Evolutionary conservation across 2,113 vertebrate species (phyloP).

Genomic region (Dromiciops gliroides): DNA sequence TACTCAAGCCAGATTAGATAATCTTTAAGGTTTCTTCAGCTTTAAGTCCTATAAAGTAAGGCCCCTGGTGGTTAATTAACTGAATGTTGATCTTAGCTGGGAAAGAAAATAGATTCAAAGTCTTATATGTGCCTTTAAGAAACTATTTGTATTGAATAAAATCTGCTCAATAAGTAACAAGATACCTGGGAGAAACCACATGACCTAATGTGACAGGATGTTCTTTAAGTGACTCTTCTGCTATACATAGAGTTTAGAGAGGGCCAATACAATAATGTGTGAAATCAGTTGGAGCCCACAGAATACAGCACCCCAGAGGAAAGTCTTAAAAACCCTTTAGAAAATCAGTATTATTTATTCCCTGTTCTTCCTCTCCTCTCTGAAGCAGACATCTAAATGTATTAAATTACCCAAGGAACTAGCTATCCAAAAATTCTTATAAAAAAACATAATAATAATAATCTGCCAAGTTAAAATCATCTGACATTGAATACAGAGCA

Average conservation of each 20-base stretch:
- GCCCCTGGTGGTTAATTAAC: constrained; percentile 67
- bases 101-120: constrained; percentile 73
- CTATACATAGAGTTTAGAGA: constrained; percentile 57
- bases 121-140: constrained; percentile 61
- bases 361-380: neutral
- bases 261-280: constrained; percentile 57
- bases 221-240: constrained; percentile 70
- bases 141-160: constrained; percentile 61
- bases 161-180: constrained; percentile 54
- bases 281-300: constrained; percentile 45
- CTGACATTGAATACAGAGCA: neutral
- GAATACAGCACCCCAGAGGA: constrained; percentile 33
- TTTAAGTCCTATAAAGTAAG: neutral
- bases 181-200: constrained; percentile 74
- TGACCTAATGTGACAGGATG: constrained; percentile 62
- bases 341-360: constrained; percentile 10
- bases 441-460: neutral
- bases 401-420: neutral
- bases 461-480: neutral
- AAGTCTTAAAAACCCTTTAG: constrained; percentile 50
- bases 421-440: neutral
- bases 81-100: constrained; percentile 57
- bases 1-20: neutral
- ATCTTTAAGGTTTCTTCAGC: neutral
- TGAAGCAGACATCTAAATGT: neutral